Conservation (phyloP, 2,888 invertebrate genomes). For the Drosophila neoperkinsi region DNA sequence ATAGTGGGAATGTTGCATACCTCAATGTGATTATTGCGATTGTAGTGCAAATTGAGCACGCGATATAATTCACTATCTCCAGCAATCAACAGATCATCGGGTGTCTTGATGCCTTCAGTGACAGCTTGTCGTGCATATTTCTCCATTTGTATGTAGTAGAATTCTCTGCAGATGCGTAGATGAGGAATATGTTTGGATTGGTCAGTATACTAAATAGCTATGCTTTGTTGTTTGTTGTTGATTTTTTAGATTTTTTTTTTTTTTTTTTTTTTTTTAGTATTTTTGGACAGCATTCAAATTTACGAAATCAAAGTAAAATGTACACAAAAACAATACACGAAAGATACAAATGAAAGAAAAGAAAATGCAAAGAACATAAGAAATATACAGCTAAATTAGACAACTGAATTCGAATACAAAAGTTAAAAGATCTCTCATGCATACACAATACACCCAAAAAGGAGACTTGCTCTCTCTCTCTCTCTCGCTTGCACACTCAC, state of each 20-base stretch:
- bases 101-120: slow-evolving; percentile 96
- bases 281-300: slow-evolving; percentile 73
- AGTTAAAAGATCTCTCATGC: slow-evolving; percentile 51
- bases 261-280: slow-evolving; percentile 22
- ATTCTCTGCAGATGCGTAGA: slow-evolving; percentile 92
- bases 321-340: slow-evolving; percentile 27
- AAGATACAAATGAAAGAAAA: slow-evolving; percentile 18
- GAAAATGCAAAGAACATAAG: slow-evolving; percentile 22
- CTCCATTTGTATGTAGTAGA: slow-evolving; percentile 99
- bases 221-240: slow-evolving; percentile 25
- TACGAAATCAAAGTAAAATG: slow-evolving; percentile 63
- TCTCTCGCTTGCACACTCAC: slow-evolving; percentile 16
- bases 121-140: slow-evolving; percentile 99
- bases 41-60: slow-evolving; percentile 99
- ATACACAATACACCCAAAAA: slow-evolving; percentile 27
- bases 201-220: slow-evolving; percentile 69
- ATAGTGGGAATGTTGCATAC: slow-evolving; percentile 73
- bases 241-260: slow-evolving; percentile 15
- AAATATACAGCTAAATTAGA: slow-evolving; percentile 28
- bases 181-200: slow-evolving; percentile 77
- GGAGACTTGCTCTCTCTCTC: slow-evolving; percentile 32
- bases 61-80: slow-evolving; percentile 98
- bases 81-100: slow-evolving; percentile 97
- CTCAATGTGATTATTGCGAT: slow-evolving; percentile 91
- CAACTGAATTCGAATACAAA: slow-evolving; percentile 61